Evolutionary conservation across 2,797 vertebrate species (phyloP), one percentile per base, ranked within the genome.

Genomic region (Agapornis canus): DNA sequence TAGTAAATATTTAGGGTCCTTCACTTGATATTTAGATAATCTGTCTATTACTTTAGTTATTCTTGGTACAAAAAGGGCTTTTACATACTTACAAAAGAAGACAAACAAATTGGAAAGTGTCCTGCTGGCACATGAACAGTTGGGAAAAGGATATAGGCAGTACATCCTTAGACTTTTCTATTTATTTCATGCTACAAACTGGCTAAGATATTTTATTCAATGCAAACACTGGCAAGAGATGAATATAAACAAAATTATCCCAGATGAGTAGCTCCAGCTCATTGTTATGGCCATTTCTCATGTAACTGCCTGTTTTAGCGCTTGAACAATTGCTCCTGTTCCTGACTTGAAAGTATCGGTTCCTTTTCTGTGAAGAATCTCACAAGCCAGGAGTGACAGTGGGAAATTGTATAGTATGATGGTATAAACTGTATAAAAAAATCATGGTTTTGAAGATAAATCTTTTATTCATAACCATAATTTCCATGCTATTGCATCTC

Each of bases 391-490:
- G 47, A 88, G 59, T 94, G 91, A 91, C 90, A 93, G 94, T 95
- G 82, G 86, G 89, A 94, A 95, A 94, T 57, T 81, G 47, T 70
- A 22, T 59, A 64, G 40, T 63, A 29, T 80, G 72, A 90, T 90
- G 82, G 91, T 70, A 92, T 85, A 96, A 96, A 94, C 35, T 27
- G 81, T 89, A 92, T 78, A 52, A 89, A 90, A 92, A 91, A 48
- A 80, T 78, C 37, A 25, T 86, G 65, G 79, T 68, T 26, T 64
- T 86, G 80, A 79, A 65, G 60, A 87, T 95, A 81, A 86, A 90
- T 83, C 84, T 96, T 96, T 96, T 96, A 96, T 97, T 96, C 91
- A 90, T 90, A 90, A 42, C 86, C 86, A 85, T 92, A 84, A 94
- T 95, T 96, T 96, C 72, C 86, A 80, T n/a, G 29, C 92, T 96